Percentiles rank a stretch among this genome's conserved stretches.
Evolutionary conservation across 2,113 vertebrate species (phyloP).

Genomic region (Malurus melanocephalus): DNA sequence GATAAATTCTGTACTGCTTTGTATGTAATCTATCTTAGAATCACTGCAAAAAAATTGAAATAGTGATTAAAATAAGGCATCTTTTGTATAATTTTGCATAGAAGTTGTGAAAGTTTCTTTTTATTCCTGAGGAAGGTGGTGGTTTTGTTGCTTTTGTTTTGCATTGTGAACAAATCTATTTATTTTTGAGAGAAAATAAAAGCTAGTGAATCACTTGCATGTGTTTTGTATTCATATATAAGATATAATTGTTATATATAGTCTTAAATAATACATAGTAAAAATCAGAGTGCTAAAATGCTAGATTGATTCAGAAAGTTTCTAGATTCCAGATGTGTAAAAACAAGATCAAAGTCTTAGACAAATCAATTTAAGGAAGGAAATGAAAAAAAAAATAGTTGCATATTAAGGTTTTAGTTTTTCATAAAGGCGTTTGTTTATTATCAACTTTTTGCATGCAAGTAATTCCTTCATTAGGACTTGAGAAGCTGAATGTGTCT

Average conservation of each 20-base stretch:
- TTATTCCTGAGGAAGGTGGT: fast-evolving
- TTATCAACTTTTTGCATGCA: neutral
- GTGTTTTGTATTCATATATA: neutral
- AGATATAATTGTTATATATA: neutral
- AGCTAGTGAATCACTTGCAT: neutral
- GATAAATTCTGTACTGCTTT: neutral
- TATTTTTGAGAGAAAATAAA: neutral
- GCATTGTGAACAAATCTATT: neutral
- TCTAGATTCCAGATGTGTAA: neutral
- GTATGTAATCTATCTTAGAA: neutral
- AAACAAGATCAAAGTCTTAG: neutral
- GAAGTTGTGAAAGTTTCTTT: neutral
- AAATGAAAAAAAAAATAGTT: neutral
- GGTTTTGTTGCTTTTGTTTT: neutral
- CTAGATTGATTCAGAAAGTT: neutral
- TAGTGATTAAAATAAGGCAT: neutral
- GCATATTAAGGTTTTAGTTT: neutral
- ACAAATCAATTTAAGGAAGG: neutral
- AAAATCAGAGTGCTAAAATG: neutral
- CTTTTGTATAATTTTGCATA: neutral
- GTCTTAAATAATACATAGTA: neutral
- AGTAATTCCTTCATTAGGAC: neutral
- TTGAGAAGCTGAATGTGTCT: neutral
- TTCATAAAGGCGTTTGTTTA: neutral
- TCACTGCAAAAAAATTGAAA: neutral